Evolutionary conservation across 1,140 invertebrate species (phyloP).

Genomic region (Andrena cerasifolii): DNA sequence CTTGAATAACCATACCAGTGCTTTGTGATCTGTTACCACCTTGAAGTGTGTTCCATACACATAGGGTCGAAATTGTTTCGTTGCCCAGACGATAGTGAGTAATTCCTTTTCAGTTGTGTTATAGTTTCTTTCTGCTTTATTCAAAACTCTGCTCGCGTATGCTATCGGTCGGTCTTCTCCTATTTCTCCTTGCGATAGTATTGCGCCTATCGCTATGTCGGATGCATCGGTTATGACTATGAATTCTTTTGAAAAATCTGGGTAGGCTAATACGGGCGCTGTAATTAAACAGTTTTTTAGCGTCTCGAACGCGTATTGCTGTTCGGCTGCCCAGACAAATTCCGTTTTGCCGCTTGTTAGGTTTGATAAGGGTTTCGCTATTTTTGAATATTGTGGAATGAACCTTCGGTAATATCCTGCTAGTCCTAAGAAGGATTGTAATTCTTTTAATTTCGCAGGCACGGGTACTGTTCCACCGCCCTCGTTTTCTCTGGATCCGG

Average conservation of each 20-base stretch:
- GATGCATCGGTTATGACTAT: slow-evolving; percentile 56
- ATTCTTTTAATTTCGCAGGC: slow-evolving; percentile 53
- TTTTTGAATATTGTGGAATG: slow-evolving; percentile 61
- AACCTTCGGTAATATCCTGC: slow-evolving; percentile 63
- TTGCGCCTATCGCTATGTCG: slow-evolving; percentile 47
- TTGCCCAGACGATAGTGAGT: too few relatives aligned
- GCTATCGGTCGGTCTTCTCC: slow-evolving; percentile 59
- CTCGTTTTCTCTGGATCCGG: slow-evolving; percentile 57
- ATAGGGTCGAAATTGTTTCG: too few relatives aligned
- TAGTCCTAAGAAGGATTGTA: slow-evolving; percentile 62
- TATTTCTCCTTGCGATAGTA: slow-evolving; percentile 51
- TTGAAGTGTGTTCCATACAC: too few relatives aligned
- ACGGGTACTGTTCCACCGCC: slow-evolving; percentile 44
- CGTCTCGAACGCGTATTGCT: slow-evolving; percentile 44
- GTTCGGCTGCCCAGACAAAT: slow-evolving; percentile 19
- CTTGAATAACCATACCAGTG: slow-evolving; percentile 71
- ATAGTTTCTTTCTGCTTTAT: too few relatives aligned
- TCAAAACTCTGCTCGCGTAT: slow-evolving; percentile 65
- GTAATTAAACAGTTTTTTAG: slow-evolving; percentile 49
- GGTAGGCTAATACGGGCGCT: slow-evolving; percentile 57
- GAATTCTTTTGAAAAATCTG: slow-evolving; percentile 56
- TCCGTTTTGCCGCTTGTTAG: slow-evolving; percentile 50
- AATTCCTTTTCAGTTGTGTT: too few relatives aligned
- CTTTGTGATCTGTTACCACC: slow-evolving; percentile 78
- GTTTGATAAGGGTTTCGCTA: slow-evolving; percentile 64